Evolutionary conservation across 2,888 invertebrate species (phyloP).

Genomic region (Lasius fuliginosus): DNA sequence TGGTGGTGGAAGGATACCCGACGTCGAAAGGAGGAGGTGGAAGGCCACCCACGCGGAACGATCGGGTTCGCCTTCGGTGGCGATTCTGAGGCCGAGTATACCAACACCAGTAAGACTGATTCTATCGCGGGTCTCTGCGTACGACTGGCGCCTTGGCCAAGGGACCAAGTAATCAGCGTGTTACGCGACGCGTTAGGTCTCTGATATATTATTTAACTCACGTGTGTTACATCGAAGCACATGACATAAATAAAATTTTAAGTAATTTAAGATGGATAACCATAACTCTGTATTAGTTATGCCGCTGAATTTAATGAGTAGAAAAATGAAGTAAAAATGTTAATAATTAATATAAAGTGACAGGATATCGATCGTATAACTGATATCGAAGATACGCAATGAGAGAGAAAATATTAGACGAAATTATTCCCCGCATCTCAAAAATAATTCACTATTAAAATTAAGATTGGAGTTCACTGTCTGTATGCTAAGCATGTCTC

Average conservation of each 20-base stretch:
- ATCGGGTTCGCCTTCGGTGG: conserved; percentile 79
- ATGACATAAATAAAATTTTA: neutral
- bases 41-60: conserved; percentile 83
- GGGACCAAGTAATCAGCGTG: conserved; percentile 34
- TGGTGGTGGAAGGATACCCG: conserved; percentile 64
- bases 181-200: conserved; percentile 31
- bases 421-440: neutral
- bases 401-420: neutral
- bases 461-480: conserved; percentile 1
- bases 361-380: neutral
- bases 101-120: conserved; percentile 41
- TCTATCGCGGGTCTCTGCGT: conserved; percentile 33
- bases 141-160: conserved; percentile 36
- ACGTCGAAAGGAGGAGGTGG: conserved; percentile 57
- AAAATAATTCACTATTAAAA: conserved; percentile 18
- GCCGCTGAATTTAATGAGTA: neutral
- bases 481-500: neutral
- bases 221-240: neutral
- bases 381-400: conserved; percentile 8
- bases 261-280: neutral
- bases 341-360: neutral
- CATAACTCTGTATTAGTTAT: neutral
- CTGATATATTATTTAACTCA: conserved; percentile 5
- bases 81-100: conserved; percentile 63
- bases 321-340: neutral